These are phyloP conservation scores for Sinocyclocheilus grahami DNA, from an alignment of 2,113 vertebrate genomes.

Conservation along the genomic window DNA sequence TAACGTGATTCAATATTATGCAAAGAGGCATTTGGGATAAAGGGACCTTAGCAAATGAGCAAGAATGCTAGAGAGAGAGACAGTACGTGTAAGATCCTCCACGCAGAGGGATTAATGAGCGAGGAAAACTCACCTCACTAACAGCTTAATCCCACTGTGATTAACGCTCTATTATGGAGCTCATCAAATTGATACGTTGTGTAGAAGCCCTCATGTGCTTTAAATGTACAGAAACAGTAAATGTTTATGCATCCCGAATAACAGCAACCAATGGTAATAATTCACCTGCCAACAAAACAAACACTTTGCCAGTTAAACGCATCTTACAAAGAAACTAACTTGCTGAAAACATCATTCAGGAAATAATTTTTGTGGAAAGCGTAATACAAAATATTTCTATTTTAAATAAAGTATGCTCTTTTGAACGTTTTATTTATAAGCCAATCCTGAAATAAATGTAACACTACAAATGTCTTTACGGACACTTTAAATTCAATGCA, in stretches of 20 bases:
- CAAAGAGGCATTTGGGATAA: not conserved
- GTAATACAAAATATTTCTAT: no score
- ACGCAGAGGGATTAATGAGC: not conserved
- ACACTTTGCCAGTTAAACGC: not conserved
- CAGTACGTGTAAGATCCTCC: not conserved
- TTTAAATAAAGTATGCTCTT: no score
- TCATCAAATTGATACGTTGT: not conserved
- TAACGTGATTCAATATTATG: slow-evolving; percentile 17
- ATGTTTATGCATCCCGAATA: not conserved
- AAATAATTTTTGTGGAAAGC: not conserved
- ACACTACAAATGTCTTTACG: not conserved
- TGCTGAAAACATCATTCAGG: not conserved
- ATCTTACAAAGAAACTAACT: not conserved
- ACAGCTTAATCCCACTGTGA: slow-evolving; percentile 5
- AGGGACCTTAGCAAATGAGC: not conserved
- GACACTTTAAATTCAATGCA: not conserved
- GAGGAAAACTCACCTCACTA: slow-evolving; percentile 8
- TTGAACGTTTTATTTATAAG: no score
- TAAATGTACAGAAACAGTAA: not conserved
- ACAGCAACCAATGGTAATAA: not conserved
- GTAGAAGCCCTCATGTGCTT: not conserved
- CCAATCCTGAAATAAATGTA: no score
- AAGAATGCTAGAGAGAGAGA: not conserved
- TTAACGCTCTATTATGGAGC: not conserved
- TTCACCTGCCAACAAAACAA: not conserved